Conservation (phyloP, 35 echinoderm and acorn worm species). For the Diadema setosum region DNA sequence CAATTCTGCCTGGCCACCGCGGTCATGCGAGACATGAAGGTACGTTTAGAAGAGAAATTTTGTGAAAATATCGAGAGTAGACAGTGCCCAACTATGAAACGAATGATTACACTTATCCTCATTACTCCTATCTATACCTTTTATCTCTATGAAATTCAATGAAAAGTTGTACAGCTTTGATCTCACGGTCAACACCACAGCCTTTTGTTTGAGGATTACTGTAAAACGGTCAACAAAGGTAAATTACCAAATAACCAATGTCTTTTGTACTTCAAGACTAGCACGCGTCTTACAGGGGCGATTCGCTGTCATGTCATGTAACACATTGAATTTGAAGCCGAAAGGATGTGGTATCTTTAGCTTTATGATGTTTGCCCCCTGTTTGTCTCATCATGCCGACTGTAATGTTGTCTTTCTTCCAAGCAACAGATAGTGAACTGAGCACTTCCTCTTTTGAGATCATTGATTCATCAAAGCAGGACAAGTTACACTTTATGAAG, state of each 20-base stretch:
- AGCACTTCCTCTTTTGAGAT: not conserved
- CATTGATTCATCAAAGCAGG: not conserved
- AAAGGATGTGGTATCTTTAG: not conserved
- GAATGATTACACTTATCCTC: not conserved
- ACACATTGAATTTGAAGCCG: not conserved
- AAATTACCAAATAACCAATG: too few relatives aligned
- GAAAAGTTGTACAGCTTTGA: too few relatives aligned
- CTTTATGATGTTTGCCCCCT: not conserved
- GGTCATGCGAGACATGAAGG: too few relatives aligned
- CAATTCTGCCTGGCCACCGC: too few relatives aligned
- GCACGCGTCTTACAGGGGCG: not conserved
- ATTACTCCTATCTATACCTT: not conserved
- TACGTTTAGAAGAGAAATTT: too few relatives aligned
- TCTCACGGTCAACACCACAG: not conserved
- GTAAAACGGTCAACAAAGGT: too few relatives aligned
- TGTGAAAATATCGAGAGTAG: too few relatives aligned
- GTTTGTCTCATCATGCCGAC: not conserved
- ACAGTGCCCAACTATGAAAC: too few relatives aligned
- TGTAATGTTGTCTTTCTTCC: not conserved
- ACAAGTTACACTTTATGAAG: too few relatives aligned
- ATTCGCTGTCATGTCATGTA: not conserved
- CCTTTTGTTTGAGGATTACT: not conserved
- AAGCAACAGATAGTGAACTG: not conserved
- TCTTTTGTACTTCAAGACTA: slow-evolving; percentile 11
- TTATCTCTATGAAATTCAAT: too few relatives aligned